Evolutionary conservation across 2,888 invertebrate genomes (phyloP).

Genomic region (Cacoxenus indagator): DNA sequence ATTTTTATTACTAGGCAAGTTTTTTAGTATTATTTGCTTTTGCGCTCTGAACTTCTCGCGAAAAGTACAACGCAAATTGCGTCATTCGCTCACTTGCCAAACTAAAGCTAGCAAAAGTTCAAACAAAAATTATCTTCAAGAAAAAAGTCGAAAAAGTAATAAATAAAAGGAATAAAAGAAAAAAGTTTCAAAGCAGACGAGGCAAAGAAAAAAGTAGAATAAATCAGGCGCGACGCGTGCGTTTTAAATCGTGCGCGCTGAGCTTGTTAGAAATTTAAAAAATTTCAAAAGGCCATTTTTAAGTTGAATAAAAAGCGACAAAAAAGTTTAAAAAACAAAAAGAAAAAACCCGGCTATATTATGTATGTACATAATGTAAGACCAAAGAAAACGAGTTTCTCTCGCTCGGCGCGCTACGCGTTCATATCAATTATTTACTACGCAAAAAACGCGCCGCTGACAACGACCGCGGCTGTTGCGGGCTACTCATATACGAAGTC

Average conservation of each 20-base stretch:
- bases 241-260: slow-evolving; percentile 4
- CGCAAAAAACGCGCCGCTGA: slow-evolving; percentile 32
- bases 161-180: neutral
- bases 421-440: slow-evolving; percentile 36
- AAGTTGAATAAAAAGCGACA: neutral
- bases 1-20: neutral
- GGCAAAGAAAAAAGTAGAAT: neutral
- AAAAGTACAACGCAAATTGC: slow-evolving; percentile 3
- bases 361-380: neutral
- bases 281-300: neutral
- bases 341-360: neutral
- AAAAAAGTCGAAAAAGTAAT: neutral
- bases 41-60: slow-evolving; percentile 1
- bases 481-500: too few relatives aligned
- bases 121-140: neutral
- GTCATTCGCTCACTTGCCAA: neutral
- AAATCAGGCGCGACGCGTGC: neutral
- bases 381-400: slow-evolving; percentile 15
- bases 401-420: neutral
- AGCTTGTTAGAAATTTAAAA: slow-evolving; percentile 10
- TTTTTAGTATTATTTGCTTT: neutral
- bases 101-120: neutral
- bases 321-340: neutral
- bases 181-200: neutral
- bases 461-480: neutral